Conservation (phyloP, 2,797 vertebrate genomes). For the Anabacerthia variegaticeps region DNA sequence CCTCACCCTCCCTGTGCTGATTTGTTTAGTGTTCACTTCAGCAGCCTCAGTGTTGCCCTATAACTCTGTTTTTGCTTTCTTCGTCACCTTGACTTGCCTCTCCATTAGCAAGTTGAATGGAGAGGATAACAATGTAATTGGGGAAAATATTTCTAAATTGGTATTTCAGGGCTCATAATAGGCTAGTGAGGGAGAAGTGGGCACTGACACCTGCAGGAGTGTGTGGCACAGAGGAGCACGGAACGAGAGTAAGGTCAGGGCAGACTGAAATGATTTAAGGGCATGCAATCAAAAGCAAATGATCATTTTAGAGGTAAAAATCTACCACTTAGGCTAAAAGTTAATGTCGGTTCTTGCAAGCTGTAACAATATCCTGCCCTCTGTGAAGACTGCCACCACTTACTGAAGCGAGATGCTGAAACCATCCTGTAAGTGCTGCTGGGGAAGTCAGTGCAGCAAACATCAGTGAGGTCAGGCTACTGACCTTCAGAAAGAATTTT, state of each 20-base stretch:
- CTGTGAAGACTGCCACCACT: neutral
- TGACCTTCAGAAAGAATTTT: neutral
- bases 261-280: neutral
- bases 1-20: neutral
- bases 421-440: neutral
- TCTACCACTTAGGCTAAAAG: neutral
- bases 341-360: constrained; percentile 11
- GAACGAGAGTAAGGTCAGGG: neutral
- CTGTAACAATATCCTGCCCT: neutral
- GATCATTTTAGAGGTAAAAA: neutral
- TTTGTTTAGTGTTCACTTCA: neutral
- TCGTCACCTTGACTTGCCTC: neutral
- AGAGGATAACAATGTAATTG: neutral
- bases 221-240: neutral
- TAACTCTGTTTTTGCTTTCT: neutral
- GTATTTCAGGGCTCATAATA: neutral
- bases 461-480: neutral
- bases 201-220: accelerated
- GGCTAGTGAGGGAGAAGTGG: neutral
- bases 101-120: neutral
- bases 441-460: neutral
- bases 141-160: neutral
- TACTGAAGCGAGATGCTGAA: neutral
- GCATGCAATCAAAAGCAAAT: neutral
- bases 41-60: accelerated